Base-by-base conservation (phyloP, 2,797 vertebrate genomes). In the Varecia variegata region DNA sequence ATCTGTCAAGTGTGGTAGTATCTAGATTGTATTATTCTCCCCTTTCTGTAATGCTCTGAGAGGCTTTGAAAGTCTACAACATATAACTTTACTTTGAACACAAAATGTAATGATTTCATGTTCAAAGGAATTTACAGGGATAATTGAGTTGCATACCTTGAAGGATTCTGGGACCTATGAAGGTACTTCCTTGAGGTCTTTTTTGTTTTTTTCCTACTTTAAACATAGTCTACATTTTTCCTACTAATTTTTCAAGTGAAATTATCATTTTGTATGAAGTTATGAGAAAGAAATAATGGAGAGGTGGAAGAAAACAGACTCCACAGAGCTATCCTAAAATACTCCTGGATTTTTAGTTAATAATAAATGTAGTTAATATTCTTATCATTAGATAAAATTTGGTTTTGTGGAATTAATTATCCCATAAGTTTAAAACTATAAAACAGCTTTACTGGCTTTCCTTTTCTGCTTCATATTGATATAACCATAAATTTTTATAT, bases 91-190 rank as follows among this genome's bases (percentile, higher is more conserved):
- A 90, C 83, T 50, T 80, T 94, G 85, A 92, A 97, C 43, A 85
- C 5, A 38, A 84, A 95, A 96, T 94, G n/a, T 91, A 96, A 82
- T 25, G 50, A 86, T 58, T 94, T 93, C 8, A 83, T 54, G 62
- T 94, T 96, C 96, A 91, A 96, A 96, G 95, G 77, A 68, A 93
- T 90, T 73, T 95, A 82, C 45, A 95, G 47, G 38, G 47, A 88
- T 52, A 94, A 84, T 25, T 71, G 50, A 79, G 14, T 68, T 58
- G 2, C 4, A 54, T 43, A 84, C 2, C 14, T 54, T 56, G 9
- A 92, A 90, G 38, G 38, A 89, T 47, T 86, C 58, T 15, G 83
- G 20, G 27, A 92, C 11, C 20, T 79, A n/a, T 20, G 2, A 14
- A 92, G 54, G 60, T 67, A 45, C 17, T 56, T 56, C n/a, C 3